phyloP scores from a whole-genome alignment of 2,113 vertebrate species.

The Limanda limanda region DNA sequence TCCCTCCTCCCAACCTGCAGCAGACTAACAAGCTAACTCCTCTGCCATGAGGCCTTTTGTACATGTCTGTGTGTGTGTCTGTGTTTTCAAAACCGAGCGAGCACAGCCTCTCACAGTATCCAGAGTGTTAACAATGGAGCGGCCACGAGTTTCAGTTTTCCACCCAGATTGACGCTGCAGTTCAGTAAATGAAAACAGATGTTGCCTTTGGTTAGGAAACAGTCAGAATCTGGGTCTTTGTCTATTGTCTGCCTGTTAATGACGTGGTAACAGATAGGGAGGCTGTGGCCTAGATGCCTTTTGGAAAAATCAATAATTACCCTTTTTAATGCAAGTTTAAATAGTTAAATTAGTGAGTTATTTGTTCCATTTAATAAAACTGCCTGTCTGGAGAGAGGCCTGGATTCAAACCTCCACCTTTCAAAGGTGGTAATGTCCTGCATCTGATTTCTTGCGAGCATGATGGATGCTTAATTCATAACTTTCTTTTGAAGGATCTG shows the following conservation, averaged over 20 bases:
- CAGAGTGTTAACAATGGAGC: slow-evolving; percentile 27
- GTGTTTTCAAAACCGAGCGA: slow-evolving; percentile 33
- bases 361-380: background rate
- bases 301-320: background rate
- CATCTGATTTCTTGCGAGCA: background rate
- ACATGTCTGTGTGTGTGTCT: slow-evolving; percentile 8
- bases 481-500: too few relatives aligned
- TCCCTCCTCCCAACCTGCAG: slow-evolving; percentile 70
- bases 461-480: background rate
- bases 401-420: too few relatives aligned
- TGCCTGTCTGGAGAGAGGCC: background rate
- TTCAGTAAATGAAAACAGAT: slow-evolving; percentile 74
- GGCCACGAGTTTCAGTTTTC: slow-evolving; percentile 62
- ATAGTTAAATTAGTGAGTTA: background rate
- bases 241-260: slow-evolving; percentile 8
- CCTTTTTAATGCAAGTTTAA: slow-evolving; percentile 1
- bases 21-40: slow-evolving; percentile 60
- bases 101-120: slow-evolving; percentile 33
- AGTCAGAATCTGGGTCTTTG: slow-evolving; percentile 37
- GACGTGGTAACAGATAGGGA: slow-evolving; percentile 22
- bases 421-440: background rate
- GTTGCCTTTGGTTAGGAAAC: slow-evolving; percentile 47
- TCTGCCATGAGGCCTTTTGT: slow-evolving; percentile 48
- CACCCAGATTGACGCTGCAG: slow-evolving; percentile 43
- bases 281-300: background rate